These are phyloP conservation scores for Neocrepidodera transversa DNA, from an alignment of 2,888 invertebrate genomes.

Conservation along the genomic window DNA sequence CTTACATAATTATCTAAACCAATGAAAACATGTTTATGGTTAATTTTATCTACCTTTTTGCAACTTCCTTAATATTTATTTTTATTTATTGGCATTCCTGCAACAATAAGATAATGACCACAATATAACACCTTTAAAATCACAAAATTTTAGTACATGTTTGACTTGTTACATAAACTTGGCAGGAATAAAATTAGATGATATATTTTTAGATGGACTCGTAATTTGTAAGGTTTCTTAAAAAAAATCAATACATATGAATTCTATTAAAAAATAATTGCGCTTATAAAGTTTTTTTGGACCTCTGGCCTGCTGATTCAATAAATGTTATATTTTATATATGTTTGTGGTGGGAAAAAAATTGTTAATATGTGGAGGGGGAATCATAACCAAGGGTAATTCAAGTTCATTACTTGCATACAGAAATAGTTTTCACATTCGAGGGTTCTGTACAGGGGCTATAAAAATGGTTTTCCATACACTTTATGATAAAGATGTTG, in stretches of 20 bases:
- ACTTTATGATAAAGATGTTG: slow-evolving; percentile 40
- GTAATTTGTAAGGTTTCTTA: background rate
- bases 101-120: background rate
- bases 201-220: background rate
- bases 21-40: no score
- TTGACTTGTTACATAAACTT: background rate
- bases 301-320: background rate
- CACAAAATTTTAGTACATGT: background rate
- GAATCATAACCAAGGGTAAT: slow-evolving; percentile 45
- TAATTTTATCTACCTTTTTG: no score
- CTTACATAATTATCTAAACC: no score
- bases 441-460: slow-evolving; percentile 16
- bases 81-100: no score
- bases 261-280: background rate
- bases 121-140: background rate
- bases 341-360: slow-evolving; percentile 28
- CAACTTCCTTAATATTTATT: no score
- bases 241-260: background rate
- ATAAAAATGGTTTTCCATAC: slow-evolving; percentile 48
- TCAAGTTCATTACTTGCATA: slow-evolving; percentile 43
- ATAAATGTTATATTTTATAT: background rate
- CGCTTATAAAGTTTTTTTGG: no score
- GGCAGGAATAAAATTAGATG: background rate
- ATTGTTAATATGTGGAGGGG: slow-evolving; percentile 38
- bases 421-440: slow-evolving; percentile 18